These are phyloP conservation scores for Penaeus japonicus DNA, from an alignment of 1,140 invertebrate genomes.

Conservation along the genomic window DNA sequence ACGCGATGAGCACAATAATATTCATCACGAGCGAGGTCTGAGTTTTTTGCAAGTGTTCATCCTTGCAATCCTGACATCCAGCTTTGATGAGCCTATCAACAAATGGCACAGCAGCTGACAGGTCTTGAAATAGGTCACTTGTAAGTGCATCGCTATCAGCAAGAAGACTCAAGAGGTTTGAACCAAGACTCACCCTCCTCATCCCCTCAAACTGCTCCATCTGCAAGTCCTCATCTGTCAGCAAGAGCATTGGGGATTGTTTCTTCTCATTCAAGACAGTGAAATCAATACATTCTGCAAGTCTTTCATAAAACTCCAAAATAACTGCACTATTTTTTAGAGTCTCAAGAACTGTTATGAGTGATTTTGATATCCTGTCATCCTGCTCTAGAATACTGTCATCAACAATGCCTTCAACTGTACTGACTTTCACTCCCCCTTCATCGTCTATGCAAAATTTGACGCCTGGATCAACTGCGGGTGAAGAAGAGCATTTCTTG, in stretches of 20 bases:
- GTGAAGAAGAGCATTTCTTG: not conserved
- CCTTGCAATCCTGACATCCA: conserved; percentile 34
- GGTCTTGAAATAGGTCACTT: conserved; percentile 32
- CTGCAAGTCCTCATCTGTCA: conserved; percentile 33
- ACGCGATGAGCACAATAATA: conserved; percentile 42
- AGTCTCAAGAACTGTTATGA: conserved; percentile 19
- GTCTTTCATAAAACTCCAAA: conserved; percentile 37
- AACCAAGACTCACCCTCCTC: conserved; percentile 1
- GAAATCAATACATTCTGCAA: conserved; percentile 37
- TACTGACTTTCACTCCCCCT: conserved; percentile 34
- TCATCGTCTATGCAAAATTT: conserved; percentile 27
- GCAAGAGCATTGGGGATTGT: not conserved
- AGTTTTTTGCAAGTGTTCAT: conserved; percentile 35
- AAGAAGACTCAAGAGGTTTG: conserved; percentile 26
- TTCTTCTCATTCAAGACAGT: not conserved
- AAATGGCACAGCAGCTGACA: conserved; percentile 50
- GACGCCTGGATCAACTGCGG: conserved; percentile 21
- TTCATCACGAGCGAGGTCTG: conserved; percentile 36
- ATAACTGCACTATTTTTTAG: conserved; percentile 36
- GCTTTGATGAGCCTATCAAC: conserved; percentile 27
- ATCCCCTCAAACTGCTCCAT: conserved; percentile 8
- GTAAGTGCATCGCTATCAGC: conserved; percentile 36
- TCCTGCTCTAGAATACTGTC: conserved; percentile 30
- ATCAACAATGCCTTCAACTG: not conserved
- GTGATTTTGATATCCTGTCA: conserved; percentile 10